Conservation (phyloP, 2,797 vertebrate species). For the Chiroxiphia lanceolata region DNA sequence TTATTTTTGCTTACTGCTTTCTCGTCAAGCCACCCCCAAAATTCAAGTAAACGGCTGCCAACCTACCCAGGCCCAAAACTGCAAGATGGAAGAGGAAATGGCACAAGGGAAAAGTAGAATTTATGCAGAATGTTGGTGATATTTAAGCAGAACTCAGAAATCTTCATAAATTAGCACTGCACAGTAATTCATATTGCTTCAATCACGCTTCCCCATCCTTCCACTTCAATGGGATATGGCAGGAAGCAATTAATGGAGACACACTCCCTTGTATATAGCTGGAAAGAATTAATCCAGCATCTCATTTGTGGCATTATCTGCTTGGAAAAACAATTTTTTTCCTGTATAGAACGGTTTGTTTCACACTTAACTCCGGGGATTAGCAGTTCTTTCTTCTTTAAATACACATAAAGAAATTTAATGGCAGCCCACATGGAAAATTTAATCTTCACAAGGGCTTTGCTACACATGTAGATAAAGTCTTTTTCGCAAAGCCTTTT, state of each 20-base stretch:
- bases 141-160: background rate
- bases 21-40: background rate
- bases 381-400: background rate
- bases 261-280: background rate
- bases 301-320: background rate
- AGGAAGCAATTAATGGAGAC: slow-evolving; percentile 34
- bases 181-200: background rate
- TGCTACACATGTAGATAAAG: background rate
- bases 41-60: background rate
- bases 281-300: background rate
- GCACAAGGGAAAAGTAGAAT: background rate
- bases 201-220: background rate
- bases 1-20: background rate
- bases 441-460: background rate
- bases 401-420: background rate
- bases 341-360: background rate
- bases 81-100: background rate
- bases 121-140: background rate
- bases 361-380: background rate
- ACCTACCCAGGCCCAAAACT: background rate
- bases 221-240: background rate
- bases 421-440: background rate
- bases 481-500: background rate
- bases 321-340: background rate
- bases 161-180: background rate